Evolutionary conservation across 1,140 invertebrate genomes (phyloP), one percentile per base, ranked within the genome.

Genomic region (Laupala kohalensis): DNA sequence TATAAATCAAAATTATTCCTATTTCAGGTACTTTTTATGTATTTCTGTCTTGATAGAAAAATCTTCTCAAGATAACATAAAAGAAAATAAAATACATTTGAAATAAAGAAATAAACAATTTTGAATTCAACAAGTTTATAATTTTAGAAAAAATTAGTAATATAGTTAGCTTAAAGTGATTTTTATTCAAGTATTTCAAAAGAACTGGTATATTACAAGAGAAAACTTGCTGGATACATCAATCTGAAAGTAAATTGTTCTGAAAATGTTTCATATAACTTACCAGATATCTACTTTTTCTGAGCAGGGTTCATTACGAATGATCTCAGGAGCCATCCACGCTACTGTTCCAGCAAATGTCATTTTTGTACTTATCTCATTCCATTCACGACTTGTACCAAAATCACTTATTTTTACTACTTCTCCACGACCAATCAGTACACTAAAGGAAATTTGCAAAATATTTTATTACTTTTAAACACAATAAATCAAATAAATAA

Each of bases 251-350:
- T 65, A 25, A 24, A 65, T 4, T 66, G 27, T 6, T 66, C 0
- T 26, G 24, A 66, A 23, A 5, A 23, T 4, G 26, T 15, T 26
- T 69, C 28, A 69, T 3, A 67, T 28, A 24, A 79, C 80, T 81
- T 76, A 87, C 95, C 96, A 98, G 74, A 98, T 92, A 79, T 98
- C 96, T 0, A 98, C 95, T 83, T 97, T 96, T 79, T 98, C 96
- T 0, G 93, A 97, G 80, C 94, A 98, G 0, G 92, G 92, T 78
- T 98, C 94, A 79, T 97, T 96, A 69, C 95, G 87, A 73, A 99
- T 99, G 9, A 98, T 92, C 84, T 99, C 97, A 0, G 97, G 97
- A 0, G 97, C 96, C 97, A 99, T 99, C 97, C 97, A 99, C 0
- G 95, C 94, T 2, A 97, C 94, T 0, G 97, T 99, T 69, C 95